Evolutionary conservation across 1,140 invertebrate genomes (phyloP).

Genomic region (Holotrichia oblita): DNA sequence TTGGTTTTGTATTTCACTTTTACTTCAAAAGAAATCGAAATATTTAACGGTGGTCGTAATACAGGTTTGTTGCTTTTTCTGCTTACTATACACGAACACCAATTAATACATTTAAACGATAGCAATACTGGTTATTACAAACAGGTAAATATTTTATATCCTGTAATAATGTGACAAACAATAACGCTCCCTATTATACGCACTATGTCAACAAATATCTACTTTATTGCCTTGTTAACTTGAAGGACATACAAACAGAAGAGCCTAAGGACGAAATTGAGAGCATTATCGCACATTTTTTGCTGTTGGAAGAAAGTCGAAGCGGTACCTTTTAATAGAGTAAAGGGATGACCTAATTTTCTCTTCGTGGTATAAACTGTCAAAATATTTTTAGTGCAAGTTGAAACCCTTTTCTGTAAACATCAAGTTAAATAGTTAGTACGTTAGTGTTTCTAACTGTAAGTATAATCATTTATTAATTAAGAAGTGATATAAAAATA

Average conservation of each 20-base stretch:
- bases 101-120: no score
- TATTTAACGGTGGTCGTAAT: no score
- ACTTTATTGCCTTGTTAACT: background rate
- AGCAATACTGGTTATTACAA: no score
- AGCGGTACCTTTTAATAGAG: background rate
- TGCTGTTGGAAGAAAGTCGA: conserved; percentile 21
- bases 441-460: no score
- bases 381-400: conserved; percentile 44
- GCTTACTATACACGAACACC: no score
- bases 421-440: background rate
- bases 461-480: no score
- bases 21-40: no score
- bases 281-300: conserved; percentile 10
- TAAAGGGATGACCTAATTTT: conserved; percentile 26
- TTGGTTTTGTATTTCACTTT: no score
- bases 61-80: no score
- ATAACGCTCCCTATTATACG: background rate
- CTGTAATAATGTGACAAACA: no score
- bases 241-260: background rate
- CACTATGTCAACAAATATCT: background rate
- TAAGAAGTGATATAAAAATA: no score
- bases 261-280: conserved; percentile 41
- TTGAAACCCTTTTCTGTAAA: conserved; percentile 10
- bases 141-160: no score
- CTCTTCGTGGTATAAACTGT: background rate